These are phyloP conservation scores for Agraylea sexmaculata DNA, from an alignment of 1,140 invertebrate species.

Conservation along the genomic window DNA sequence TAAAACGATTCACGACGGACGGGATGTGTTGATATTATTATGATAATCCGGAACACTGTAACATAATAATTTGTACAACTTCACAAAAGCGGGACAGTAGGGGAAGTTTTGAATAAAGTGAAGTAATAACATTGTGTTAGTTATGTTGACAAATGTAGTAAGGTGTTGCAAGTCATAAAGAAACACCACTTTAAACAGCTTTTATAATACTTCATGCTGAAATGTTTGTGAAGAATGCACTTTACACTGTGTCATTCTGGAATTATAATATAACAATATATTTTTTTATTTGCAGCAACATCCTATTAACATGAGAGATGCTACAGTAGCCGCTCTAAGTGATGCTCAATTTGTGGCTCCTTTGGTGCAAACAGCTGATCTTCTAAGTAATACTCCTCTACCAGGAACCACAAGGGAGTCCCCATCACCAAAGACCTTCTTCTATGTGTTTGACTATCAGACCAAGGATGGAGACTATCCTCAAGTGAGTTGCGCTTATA, in stretches of 20 bases:
- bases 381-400: constrained; percentile 48
- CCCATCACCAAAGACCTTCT: constrained; percentile 56
- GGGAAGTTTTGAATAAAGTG: too few species aligned
- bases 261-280: not conserved
- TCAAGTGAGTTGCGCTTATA: constrained; percentile 59
- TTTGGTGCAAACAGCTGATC: constrained; percentile 67
- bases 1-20: not conserved
- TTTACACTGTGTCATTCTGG: not conserved
- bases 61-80: too few species aligned
- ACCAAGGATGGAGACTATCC: constrained; percentile 83
- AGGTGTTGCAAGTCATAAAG: too few species aligned
- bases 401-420: constrained; percentile 35
- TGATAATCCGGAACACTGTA: too few species aligned
- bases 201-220: too few species aligned
- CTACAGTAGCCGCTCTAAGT: constrained; percentile 81
- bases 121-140: too few species aligned
- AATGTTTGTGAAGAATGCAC: too few species aligned
- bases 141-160: too few species aligned
- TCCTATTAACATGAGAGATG: constrained; percentile 83
- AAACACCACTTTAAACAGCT: too few species aligned
- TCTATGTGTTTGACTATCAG: constrained; percentile 90
- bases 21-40: too few species aligned
- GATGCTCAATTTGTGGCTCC: constrained; percentile 86
- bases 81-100: too few species aligned
- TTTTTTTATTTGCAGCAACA: constrained; percentile 44